Percentiles rank a stretch among this genome's conserved stretches.
Conservation (phyloP, 2,888 invertebrate species). For the Rosalia funebris region DNA sequence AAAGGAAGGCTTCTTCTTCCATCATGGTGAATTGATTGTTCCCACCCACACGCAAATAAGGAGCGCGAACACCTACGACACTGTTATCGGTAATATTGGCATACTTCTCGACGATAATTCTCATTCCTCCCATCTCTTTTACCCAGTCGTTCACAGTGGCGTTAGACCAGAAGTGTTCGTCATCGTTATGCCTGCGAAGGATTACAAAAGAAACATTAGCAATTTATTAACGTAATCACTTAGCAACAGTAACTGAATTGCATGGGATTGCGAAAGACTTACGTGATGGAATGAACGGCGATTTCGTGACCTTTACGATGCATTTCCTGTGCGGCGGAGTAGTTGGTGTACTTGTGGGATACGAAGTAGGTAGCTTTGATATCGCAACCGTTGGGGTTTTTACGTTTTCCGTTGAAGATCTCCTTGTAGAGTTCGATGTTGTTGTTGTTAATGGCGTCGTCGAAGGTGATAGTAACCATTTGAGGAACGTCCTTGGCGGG, state of each 20-base stretch:
- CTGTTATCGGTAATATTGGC: conserved; percentile 91
- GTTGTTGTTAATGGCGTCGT: conserved; percentile 94
- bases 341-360: conserved; percentile 93
- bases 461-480: conserved; percentile 94
- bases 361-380: conserved; percentile 93
- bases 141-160: conserved; percentile 93
- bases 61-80: conserved; percentile 90
- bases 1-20: conserved; percentile 94
- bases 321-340: conserved; percentile 91
- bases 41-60: conserved; percentile 90
- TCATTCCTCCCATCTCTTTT: conserved; percentile 94
- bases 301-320: conserved; percentile 93
- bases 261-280: conserved; percentile 64
- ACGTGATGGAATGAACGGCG: conserved; percentile 93
- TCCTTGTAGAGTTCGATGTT: conserved; percentile 94
- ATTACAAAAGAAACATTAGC: conserved; percentile 20
- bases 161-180: conserved; percentile 93
- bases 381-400: conserved; percentile 93
- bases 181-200: conserved; percentile 82
- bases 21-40: conserved; percentile 98
- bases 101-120: conserved; percentile 89
- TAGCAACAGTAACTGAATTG: not conserved
- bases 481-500: conserved; percentile 88
- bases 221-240: not conserved
- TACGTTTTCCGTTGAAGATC: conserved; percentile 88